A percentile compares a stretch with the other conserved stretches of the same genome.
These are phyloP conservation scores for Gymnocypris eckloni DNA, from an alignment of 2,797 vertebrate genomes.

Conservation along the genomic window DNA sequence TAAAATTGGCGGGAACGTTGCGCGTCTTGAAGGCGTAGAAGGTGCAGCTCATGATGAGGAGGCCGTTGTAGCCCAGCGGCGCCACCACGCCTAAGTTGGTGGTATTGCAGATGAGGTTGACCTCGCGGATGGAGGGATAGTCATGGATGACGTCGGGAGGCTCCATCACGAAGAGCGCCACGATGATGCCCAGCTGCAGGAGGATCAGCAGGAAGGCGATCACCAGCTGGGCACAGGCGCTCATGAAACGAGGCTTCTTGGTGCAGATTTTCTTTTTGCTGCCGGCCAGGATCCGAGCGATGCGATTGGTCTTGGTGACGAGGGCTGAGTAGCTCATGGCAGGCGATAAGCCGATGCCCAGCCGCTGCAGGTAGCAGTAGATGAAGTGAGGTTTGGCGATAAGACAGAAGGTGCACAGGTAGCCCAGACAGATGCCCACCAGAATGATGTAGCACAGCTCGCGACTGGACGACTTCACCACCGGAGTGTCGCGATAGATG, in stretches of 20 bases:
- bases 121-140: slow-evolving; percentile 95
- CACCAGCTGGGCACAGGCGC: slow-evolving; percentile 88
- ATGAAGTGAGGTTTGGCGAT: slow-evolving; percentile 92
- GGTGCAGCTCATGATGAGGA: slow-evolving; percentile 96
- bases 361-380: slow-evolving; percentile 94
- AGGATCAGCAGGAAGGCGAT: slow-evolving; percentile 88
- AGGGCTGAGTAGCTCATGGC: slow-evolving; percentile 99
- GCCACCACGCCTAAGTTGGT: slow-evolving; percentile 95
- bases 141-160: slow-evolving; percentile 91
- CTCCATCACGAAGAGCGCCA: slow-evolving; percentile 88
- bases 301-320: slow-evolving; percentile 94
- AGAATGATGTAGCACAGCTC: slow-evolving; percentile 98
- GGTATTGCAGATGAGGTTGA: slow-evolving; percentile 96
- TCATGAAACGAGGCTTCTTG: slow-evolving; percentile 91
- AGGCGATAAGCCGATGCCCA: slow-evolving; percentile 94
- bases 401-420: slow-evolving; percentile 95
- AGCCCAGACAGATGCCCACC: slow-evolving; percentile 94
- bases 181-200: slow-evolving; percentile 87
- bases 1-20: slow-evolving; percentile 98
- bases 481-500: slow-evolving; percentile 93
- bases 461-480: slow-evolving; percentile 97
- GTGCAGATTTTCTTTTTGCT: slow-evolving; percentile 94
- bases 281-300: slow-evolving; percentile 88
- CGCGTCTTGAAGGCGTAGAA: slow-evolving; percentile 99
- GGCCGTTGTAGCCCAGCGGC: slow-evolving; percentile 94